Evolutionary conservation across 1,140 invertebrate species (phyloP), one percentile per base, ranked within the genome.

Genomic region (Pogonus chalceus): DNA sequence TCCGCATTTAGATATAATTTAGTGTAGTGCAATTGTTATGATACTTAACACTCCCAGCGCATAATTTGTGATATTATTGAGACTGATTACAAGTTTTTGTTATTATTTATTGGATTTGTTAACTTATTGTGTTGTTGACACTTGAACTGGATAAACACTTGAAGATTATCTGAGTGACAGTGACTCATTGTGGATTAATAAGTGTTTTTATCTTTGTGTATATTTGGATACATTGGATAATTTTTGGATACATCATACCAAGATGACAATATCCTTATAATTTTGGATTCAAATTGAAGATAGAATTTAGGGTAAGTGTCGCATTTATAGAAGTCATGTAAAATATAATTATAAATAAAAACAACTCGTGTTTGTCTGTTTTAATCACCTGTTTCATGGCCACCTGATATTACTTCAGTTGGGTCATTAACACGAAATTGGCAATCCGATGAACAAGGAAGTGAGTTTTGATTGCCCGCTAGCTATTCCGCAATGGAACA

Each of bases 341-440:
- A 31, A 31, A 31, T 7, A 31, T 7, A 31, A 31, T 31, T 14
- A 31, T 14, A 7, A 4, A 31, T 14, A 31, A 7, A 14, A 31
- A 31, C 26, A 4, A 7, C 26, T 7, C 7, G 18, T 43, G 18
- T 43, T 43, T 43, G 37, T 3, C 18, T 7, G 18, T 43, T 43
- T 43, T 43, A 10, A 12, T 10, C 37, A 43, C 37, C 37, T 18
- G 26, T 43, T 43, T 43, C 37, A 43, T 43, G 37, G 37, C 37
- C 37, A 43, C 37, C 37, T 43, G 37, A 43, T 10, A 43, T 43
- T 43, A 43, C 18, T 9, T 4, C 3, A 10, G 37, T 16, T 43
- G 18, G 37, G 37, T 43, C 37, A 43, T 43, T 43, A 43, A 43
- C 37, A 43, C 37, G 7, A 43, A 43, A 43, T 43, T 43, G 37